Evolutionary conservation across 2,113 vertebrate genomes (phyloP), one percentile per base, ranked within the genome.

Genomic region (Lepus americanus): DNA sequence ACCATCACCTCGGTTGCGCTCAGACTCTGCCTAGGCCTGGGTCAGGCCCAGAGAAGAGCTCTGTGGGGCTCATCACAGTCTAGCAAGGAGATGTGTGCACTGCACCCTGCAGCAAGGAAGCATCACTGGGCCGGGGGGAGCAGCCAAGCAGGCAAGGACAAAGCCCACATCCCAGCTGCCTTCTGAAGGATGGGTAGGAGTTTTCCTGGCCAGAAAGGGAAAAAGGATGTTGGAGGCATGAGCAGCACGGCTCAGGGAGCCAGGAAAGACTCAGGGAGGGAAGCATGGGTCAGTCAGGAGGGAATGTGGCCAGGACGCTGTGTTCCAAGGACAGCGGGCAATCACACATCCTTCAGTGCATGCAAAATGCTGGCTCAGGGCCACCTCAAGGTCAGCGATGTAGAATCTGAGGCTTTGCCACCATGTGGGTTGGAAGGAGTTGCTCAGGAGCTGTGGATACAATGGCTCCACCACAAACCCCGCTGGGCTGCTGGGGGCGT

Each of bases 331-430:
- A 44, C 63, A 31, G 64, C 5, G 16, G 16, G 53, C 70, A n/a
- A 63, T 39, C 64, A 6, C 19, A 10, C 8, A 39, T 22, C 10
- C 36, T 23, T 64, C 25, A 73, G 55, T 39, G 7, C 33, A 2
- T 3, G 0, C 2, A 0, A 31, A 70, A 49, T 9, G 8, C 11
- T n/a, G 20, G 39, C 20, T 23, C 22, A 31, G 31, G 14, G 5
- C 14, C 0, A 2, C 53, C 36, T 0, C 5, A 0, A 6, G 31
- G 33, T 53, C 70, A 31, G 1, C 0, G 55, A 20, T 2, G 1
- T 1, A 27, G 76, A 27, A 44, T 44, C 0, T 7, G 13, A 9
- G 17, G 66, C 10, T 22, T 33, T 17, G 70, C 31, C 12, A 0
- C 20, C 61, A 4, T 23, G 55, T 0, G 0, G 31, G 11, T 5